Evolutionary conservation across 1,140 invertebrate genomes (phyloP), one percentile per base, ranked within the genome.

Genomic region (Macrostomum lignano): DNA sequence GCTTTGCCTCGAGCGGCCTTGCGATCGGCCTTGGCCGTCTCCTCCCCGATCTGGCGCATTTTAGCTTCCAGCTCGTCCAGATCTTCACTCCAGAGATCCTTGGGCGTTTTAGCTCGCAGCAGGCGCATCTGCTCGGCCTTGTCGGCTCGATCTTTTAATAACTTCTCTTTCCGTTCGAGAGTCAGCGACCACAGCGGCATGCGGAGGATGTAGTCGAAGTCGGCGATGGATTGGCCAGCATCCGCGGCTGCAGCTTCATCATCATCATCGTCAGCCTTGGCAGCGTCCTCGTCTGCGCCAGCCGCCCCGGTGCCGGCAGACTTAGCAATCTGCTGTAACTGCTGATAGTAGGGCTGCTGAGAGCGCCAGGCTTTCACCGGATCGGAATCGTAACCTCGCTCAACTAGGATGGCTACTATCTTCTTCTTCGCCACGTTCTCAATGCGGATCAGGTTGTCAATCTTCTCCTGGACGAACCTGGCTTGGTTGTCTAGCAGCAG

Each of bases 291-390:
- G 56, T 91, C 58, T 13, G 40, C 34, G 38, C n/a, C n/a, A n/a
- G n/a, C n/a, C n/a, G n/a, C n/a, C n/a, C n/a, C n/a, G n/a, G n/a
- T n/a, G n/a, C n/a, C n/a, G n/a, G n/a, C n/a, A n/a, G n/a, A n/a
- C n/a, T n/a, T n/a, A n/a, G n/a, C n/a, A n/a, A n/a, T n/a, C n/a
- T n/a, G n/a, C n/a, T n/a, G n/a, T n/a, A n/a, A n/a, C n/a, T n/a
- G n/a, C n/a, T n/a, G n/a, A n/a, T n/a, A n/a, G n/a, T n/a, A n/a
- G n/a, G n/a, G n/a, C n/a, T n/a, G n/a, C n/a, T n/a, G n/a, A n/a
- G n/a, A n/a, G n/a, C 91, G 91, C 88, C 88, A 98, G 6, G 69
- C 68, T 29, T 73, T 67, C 0, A 94, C 71, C 0, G 91, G 91
- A 65, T 98, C 91, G 3, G 82, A 70, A 35, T 75, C 73, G 51